phyloP scores from a whole-genome alignment of 2,888 invertebrate genomes.

The Meganola albula region DNA sequence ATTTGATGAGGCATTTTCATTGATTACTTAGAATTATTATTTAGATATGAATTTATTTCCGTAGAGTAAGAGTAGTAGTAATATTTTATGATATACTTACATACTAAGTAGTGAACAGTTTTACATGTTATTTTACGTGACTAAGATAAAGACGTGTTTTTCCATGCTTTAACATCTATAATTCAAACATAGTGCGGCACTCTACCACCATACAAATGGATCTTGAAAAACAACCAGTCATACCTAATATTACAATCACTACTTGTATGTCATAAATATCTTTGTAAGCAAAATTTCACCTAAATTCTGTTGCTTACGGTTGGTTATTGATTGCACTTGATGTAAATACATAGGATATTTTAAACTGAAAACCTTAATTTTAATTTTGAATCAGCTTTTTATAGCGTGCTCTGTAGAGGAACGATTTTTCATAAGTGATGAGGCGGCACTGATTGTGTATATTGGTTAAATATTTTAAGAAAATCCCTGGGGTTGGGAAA shows the following conservation, averaged over 20 bases:
- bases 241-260: conserved; percentile 64
- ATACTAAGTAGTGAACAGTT: too few relatives aligned
- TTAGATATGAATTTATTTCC: too few relatives aligned
- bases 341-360: too few relatives aligned
- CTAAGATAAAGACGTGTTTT: conserved; percentile 64
- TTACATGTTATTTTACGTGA: conserved; percentile 55
- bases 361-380: conserved; percentile 77
- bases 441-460: conserved; percentile 72
- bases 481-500: conserved; percentile 54
- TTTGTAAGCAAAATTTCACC: conserved; percentile 31
- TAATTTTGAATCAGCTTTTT: conserved; percentile 76
- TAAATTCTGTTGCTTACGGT: conserved; percentile 29
- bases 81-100: too few relatives aligned
- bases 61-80: too few relatives aligned
- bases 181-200: conserved; percentile 56
- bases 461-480: conserved; percentile 72
- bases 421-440: conserved; percentile 76
- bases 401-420: conserved; percentile 67
- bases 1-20: too few relatives aligned
- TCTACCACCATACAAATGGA: conserved; percentile 65
- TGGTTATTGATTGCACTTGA: too few relatives aligned
- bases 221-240: conserved; percentile 74
- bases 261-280: conserved; percentile 47
- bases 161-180: conserved; percentile 64
- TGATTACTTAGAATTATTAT: too few relatives aligned